These are phyloP conservation scores for Chunga burmeisteri DNA, from an alignment of 2,113 vertebrate species.

Conservation along the genomic window DNA sequence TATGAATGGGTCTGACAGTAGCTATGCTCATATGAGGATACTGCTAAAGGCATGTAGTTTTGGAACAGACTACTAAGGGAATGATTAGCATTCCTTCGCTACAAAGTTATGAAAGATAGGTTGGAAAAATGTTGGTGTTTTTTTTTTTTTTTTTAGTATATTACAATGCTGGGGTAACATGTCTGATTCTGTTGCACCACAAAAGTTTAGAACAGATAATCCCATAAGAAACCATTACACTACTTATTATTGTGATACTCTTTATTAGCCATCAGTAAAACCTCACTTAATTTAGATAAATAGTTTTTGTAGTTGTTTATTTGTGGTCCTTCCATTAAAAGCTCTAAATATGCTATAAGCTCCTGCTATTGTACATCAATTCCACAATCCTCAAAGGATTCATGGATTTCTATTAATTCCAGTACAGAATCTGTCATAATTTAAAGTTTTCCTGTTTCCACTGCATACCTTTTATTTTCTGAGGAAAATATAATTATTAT, in stretches of 20 bases:
- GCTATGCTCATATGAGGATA: background rate
- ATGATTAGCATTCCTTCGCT: background rate
- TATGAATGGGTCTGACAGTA: background rate
- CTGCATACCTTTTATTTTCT: background rate
- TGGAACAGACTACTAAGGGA: background rate
- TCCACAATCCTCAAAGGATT: background rate
- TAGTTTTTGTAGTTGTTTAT: background rate
- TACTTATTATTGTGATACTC: background rate
- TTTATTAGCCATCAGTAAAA: background rate
- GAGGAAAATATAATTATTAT: background rate
- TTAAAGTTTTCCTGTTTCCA: background rate
- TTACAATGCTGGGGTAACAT: background rate
- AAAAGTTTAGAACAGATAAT: background rate
- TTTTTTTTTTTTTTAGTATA: background rate
- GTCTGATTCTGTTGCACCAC: background rate
- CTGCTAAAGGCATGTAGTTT: background rate
- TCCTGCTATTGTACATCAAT: background rate
- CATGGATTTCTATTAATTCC: background rate
- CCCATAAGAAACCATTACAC: background rate
- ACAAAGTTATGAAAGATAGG: background rate
- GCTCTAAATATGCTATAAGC: background rate
- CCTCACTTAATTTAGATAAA: background rate
- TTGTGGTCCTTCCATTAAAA: background rate
- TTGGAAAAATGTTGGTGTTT: background rate
- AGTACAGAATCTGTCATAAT: background rate